These are phyloP conservation scores for Hypothenemus hampei DNA, from an alignment of 1,140 invertebrate genomes.

Conservation along the genomic window DNA sequence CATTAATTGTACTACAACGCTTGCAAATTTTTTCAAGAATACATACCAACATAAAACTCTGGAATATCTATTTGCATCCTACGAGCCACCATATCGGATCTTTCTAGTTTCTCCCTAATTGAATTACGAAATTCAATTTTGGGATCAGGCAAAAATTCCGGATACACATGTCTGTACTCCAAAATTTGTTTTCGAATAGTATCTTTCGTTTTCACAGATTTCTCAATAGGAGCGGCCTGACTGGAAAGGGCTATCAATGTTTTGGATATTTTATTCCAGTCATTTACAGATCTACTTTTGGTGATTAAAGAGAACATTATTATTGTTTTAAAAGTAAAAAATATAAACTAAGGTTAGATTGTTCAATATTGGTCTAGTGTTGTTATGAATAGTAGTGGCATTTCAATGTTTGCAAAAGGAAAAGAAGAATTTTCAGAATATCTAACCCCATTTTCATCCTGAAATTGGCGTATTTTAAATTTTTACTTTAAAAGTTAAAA, in stretches of 20 bases:
- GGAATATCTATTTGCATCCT: slow-evolving; percentile 82
- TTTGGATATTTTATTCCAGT: not conserved
- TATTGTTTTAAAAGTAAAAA: no score
- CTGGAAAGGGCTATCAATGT: slow-evolving; percentile 1
- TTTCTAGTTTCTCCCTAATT: slow-evolving; percentile 82
- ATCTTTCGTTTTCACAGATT: slow-evolving; percentile 8
- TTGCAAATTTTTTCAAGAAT: not conserved
- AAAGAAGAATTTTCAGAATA: no score
- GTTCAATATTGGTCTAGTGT: no score
- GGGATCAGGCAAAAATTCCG: slow-evolving; percentile 92
- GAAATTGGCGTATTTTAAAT: no score
- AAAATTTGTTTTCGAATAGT: slow-evolving; percentile 29
- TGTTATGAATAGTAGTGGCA: no score
- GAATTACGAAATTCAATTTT: slow-evolving; percentile 71
- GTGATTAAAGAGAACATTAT: slow-evolving; percentile 10
- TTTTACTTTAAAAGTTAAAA: no score
- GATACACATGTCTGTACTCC: slow-evolving; percentile 74
- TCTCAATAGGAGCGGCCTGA: slow-evolving; percentile 2
- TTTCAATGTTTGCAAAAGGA: no score
- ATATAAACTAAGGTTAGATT: no score
- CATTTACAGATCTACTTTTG: not conserved
- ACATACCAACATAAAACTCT: slow-evolving; percentile 94
- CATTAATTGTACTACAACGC: not conserved
- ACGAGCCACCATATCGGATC: slow-evolving; percentile 88
- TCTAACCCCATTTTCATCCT: no score